Evolutionary conservation across 2,888 invertebrate species (phyloP).

Genomic region (Mythimna pallens): DNA sequence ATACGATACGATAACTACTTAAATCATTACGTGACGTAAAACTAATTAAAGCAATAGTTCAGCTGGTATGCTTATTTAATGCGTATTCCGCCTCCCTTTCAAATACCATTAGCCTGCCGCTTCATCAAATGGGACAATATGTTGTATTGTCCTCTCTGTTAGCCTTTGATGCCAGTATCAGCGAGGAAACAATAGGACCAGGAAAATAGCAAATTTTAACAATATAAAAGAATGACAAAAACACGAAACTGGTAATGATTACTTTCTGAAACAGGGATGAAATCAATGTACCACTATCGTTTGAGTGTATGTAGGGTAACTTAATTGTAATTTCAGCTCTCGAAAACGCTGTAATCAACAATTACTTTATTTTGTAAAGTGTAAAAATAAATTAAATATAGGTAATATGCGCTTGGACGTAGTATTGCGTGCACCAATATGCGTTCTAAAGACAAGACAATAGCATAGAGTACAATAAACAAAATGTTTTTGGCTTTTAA

Average conservation of each 20-base stretch:
- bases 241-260: constrained; percentile 20
- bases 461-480: too few relatives aligned
- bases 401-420: too few relatives aligned
- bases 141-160: constrained; percentile 41
- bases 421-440: too few relatives aligned
- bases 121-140: constrained; percentile 44
- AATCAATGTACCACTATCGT: background rate
- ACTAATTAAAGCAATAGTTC: constrained; percentile 33
- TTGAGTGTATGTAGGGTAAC: background rate
- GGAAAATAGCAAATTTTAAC: constrained; percentile 36
- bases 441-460: too few relatives aligned
- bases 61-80: background rate
- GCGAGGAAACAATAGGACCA: constrained; percentile 31
- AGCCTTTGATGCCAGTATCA: constrained; percentile 49
- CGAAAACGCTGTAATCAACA: background rate
- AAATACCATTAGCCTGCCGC: constrained; percentile 39
- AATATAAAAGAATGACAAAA: constrained; percentile 33
- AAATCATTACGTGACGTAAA: background rate
- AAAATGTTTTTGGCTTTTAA: too few relatives aligned
- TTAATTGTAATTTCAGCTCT: background rate
- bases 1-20: constrained; percentile 3
- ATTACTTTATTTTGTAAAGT: background rate
- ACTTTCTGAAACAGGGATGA: constrained; percentile 11
- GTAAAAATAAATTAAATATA: too few relatives aligned
- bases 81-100: constrained; percentile 20